Base-by-base conservation (phyloP, 2,888 invertebrate genomes). In the Deilephila elpenor region DNA sequence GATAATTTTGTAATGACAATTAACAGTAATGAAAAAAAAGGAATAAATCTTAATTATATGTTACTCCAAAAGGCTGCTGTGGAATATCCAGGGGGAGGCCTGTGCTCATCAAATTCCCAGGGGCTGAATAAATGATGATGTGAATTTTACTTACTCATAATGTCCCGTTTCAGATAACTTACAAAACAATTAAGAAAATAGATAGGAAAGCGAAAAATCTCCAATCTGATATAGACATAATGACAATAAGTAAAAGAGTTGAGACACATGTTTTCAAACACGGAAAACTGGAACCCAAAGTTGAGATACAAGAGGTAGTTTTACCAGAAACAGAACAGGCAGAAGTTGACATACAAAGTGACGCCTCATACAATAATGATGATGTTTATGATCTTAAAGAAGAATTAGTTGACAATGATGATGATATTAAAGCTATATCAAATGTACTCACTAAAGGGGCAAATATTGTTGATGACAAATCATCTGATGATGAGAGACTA, bases 141-240 rank as follows among this genome's bases (percentile, higher is more conserved):
- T 25, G 25, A 32, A 32, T 32, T 32, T 5, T 3, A 32, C 32
- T 32, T 32, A 32, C 5, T 32, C 32, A 32, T 32, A 5, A 20
- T 25, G 25, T 70, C 20, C 14, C 61, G 76, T 82, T 77, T 19
- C 82, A 87, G 86, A 76, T 84, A 37, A 79, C 80, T 0, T 86
- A 87, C 77, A 86, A 85, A 76, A 78, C 87, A 29, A 77, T 91
- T 14, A 78, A 82, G 53, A 84, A 81, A 72, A 75, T 90, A 71
- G 86, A 91, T 75, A 84, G 83, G 74, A 75, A 75, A 19, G 78
- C 76, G 1, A 81, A 83, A 74, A 82, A 84, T 7, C 79, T 91
- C 0, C 79, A 83, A 67, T 86, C 87, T 17, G 77, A 85, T 8
- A 61, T 91, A 75, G 75, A 78, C 59, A 78, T 86, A 71, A 82